Base-by-base conservation (phyloP, 2,797 vertebrate species). In the Thalassophryne amazonica region DNA sequence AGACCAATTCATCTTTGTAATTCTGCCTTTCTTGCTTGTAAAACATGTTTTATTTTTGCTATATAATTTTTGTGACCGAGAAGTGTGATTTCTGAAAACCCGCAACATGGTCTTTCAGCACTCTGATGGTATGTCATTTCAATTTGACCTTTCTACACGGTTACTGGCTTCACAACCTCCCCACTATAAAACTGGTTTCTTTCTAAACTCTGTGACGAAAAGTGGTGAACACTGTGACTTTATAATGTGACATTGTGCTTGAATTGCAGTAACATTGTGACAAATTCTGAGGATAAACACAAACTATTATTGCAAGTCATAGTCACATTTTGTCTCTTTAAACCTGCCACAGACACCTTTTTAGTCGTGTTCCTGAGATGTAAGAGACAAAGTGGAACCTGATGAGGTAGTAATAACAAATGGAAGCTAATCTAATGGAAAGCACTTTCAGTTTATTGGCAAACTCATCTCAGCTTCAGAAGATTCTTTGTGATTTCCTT, bases 221-320 rank as follows among this genome's bases (percentile, higher is more conserved):
- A 37, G 7, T 51, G 30, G 68, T 2, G 5, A 46, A 29, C 40
- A 42, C 5, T 7, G 13, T 28, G 52, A 43, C 61, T 46, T 45
- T 40, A 11, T 33, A 55, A 66, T 13, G 10, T 30, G 34, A 25
- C 43, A 51, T 41, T 55, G 50, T n/a, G n/a, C n/a, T n/a, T n/a
- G n/a, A n/a, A n/a, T n/a, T n/a, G n/a, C 54, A 28, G 32, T 56
- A 28, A 13, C 31, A 9, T 40, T 14, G 63, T 63, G 45, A 46
- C 41, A 17, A 10, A n/a, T 45, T 53, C 22, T 15, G 22, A 45
- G 37, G 27, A 18, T 12, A 65, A 69, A 64, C 7, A 15, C 27
- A 35, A 21, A 24, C 34, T 57, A 64, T 54, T 34, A 15, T 53
- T 43, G 43, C 1, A 2, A 57, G 57, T 82, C 66, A 80, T 78